A percentile compares a stretch with the other conserved stretches of the same genome.
Evolutionary conservation across 92 coral and sea anemone genomes (phyloP).

Genomic region (Metridium senile): DNA sequence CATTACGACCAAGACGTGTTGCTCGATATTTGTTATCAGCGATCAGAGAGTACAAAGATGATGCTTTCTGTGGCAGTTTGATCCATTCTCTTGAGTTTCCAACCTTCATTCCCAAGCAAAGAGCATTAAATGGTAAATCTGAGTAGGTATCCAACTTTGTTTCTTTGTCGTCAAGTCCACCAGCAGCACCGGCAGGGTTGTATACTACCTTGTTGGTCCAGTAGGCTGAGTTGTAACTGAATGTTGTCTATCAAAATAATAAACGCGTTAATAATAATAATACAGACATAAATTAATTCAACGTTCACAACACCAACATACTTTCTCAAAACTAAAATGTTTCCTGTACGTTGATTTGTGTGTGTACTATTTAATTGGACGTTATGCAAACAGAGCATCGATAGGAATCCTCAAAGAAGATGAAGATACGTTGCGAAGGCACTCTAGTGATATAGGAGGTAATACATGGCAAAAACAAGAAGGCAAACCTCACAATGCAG

Average conservation of each 20-base stretch:
- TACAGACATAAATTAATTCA: no score
- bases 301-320: no score
- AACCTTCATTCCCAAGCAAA: slow-evolving; percentile 42
- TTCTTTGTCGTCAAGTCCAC: slow-evolving; percentile 39
- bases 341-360: no score
- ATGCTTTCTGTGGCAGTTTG: slow-evolving; percentile 6
- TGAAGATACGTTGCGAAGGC: no score
- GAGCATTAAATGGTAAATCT: slow-evolving; percentile 11
- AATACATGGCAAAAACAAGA: no score
- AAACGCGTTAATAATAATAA: no score
- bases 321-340: no score
- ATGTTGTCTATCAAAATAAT: slow-evolving; percentile 23
- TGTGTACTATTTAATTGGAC: no score
- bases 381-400: no score
- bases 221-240: slow-evolving; percentile 13
- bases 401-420: no score
- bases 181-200: slow-evolving; percentile 26
- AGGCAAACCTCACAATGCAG: no score
- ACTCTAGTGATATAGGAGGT: no score
- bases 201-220: slow-evolving; percentile 30
- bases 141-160: slow-evolving; percentile 33
- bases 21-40: slow-evolving; percentile 10
- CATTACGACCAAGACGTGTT: slow-evolving; percentile 9
- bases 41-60: slow-evolving; percentile 32
- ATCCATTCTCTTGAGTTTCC: slow-evolving; percentile 14